Base-by-base conservation (phyloP, 2,113 vertebrate genomes). In the Circaetus cinerascens region DNA sequence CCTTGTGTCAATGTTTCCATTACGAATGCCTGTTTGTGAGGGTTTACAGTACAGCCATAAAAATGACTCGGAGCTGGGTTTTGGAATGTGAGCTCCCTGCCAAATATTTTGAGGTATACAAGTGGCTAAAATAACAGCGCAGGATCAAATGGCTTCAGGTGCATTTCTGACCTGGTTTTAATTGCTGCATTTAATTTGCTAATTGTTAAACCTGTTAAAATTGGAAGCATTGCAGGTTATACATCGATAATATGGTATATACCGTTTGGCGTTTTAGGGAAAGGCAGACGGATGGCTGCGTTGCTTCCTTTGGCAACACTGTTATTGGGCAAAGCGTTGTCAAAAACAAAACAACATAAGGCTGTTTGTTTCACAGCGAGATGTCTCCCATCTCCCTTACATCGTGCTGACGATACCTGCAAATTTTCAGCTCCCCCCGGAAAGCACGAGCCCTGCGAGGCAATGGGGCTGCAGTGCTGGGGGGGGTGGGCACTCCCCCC, bases 1-100 rank as follows among this genome's bases (percentile, higher is more conserved):
- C 94, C 95, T 63, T 32, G 91, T 97, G 97, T 98, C 98, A 97
- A 75, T 86, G 96, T 94, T 98, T 97, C 97, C 96, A 97, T 98
- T 97, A 98, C 92, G 30, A 97, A 95, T 23, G 95, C 96, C 96
- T 97, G 93, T 95, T 98, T 97, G 95, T 62, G 92, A 91, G 96
- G 92, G 93, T 97, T 98, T 98, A 97, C 93, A 97, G 94, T 73
- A 20, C 69, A 87, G 96, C 95, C 96, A 94, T 98, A 98, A 98
- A 98, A 98, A 96, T 86, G 80, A 96, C 96, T 97, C 22, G 41
- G 97, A 83, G 64, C 95, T 90, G 92, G 80, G 81, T 86, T 95
- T 81, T 93, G 95, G 92, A 97, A 98, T 96, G 97, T 95, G 96
- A 98, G 97, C 96, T 89, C 88, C 74, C 95, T 96, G 97, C 97